A percentile compares a stretch with the other conserved stretches of the same genome.
These are phyloP conservation scores for Macaria liturata DNA, from an alignment of 2,888 invertebrate genomes.

Conservation along the genomic window DNA sequence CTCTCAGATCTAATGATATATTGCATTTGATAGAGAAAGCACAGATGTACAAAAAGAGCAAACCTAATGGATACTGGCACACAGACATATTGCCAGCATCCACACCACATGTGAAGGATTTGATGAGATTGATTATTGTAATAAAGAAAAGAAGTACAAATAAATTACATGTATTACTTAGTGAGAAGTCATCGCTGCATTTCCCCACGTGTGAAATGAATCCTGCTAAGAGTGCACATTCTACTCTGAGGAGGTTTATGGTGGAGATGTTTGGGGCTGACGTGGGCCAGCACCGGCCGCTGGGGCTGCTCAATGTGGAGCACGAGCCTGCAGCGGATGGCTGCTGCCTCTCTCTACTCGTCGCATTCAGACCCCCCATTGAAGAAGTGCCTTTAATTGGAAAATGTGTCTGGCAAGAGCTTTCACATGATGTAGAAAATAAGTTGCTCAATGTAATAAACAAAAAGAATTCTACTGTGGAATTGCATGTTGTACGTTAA, in stretches of 20 bases:
- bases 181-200: conserved; percentile 92
- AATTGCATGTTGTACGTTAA: conserved; percentile 92
- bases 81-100: conserved; percentile 87
- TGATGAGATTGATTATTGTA: conserved; percentile 90
- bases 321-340: conserved; percentile 87
- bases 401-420: conserved; percentile 95
- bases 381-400: conserved; percentile 94
- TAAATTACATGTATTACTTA: conserved; percentile 91
- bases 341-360: conserved; percentile 90
- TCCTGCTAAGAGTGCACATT: conserved; percentile 92
- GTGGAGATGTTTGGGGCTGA: conserved; percentile 95
- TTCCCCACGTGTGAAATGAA: conserved; percentile 95
- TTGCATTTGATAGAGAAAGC: conserved; percentile 91
- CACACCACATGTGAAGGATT: conserved; percentile 87
- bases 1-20: conserved; percentile 92
- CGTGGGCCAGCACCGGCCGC: conserved; percentile 92
- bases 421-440: conserved; percentile 87
- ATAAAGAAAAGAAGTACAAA: conserved; percentile 92
- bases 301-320: conserved; percentile 91
- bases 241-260: conserved; percentile 94
- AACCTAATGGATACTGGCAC: conserved; percentile 84
- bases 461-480: conserved; percentile 89
- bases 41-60: conserved; percentile 72
- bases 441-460: conserved; percentile 86
- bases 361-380: conserved; percentile 92